A percentile compares a stretch with the other conserved stretches of the same genome.
phyloP scores from a whole-genome alignment of 2,113 vertebrate species.

The Thunnus thynnus region DNA sequence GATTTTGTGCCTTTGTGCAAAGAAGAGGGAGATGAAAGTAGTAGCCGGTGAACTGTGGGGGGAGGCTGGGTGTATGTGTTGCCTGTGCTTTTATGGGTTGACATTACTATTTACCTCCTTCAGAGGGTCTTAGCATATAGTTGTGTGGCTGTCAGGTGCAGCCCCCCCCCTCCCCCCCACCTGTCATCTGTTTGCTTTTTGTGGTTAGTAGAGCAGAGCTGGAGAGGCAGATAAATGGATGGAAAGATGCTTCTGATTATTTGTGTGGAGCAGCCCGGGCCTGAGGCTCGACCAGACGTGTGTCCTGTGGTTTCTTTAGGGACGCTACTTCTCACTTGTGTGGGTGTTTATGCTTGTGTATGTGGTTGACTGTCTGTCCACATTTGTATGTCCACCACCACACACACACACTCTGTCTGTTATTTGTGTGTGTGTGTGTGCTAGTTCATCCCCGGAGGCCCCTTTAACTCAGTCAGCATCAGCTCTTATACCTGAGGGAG shows the following conservation, averaged over 20 bases:
- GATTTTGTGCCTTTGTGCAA: conserved; percentile 76
- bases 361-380: conserved; percentile 59
- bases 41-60: conserved; percentile 45
- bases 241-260: conserved; percentile 63
- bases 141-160: conserved; percentile 79
- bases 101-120: conserved; percentile 78
- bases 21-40: conserved; percentile 69
- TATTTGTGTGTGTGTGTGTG: conserved; percentile 44
- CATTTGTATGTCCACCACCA: conserved; percentile 49
- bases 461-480: conserved; percentile 83
- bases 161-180: conserved; percentile 8
- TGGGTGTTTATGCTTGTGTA: conserved; percentile 65
- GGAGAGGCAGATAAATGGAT: conserved; percentile 56
- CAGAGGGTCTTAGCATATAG: conserved; percentile 68
- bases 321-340: conserved; percentile 60
- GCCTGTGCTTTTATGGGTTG: conserved; percentile 49
- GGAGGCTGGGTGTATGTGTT: conserved; percentile 43
- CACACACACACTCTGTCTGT: conserved; percentile 39
- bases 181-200: conserved; percentile 77
- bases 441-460: conserved; percentile 56
- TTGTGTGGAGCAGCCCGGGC: conserved; percentile 52
- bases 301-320: conserved; percentile 76
- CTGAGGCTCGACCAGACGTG: conserved; percentile 53
- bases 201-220: conserved; percentile 63
- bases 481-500: conserved; percentile 83